Percentiles rank a stretch among this genome's conserved stretches.
phyloP scores from a whole-genome alignment of 2,113 vertebrate species.

The Cynopterus brachyotis region DNA sequence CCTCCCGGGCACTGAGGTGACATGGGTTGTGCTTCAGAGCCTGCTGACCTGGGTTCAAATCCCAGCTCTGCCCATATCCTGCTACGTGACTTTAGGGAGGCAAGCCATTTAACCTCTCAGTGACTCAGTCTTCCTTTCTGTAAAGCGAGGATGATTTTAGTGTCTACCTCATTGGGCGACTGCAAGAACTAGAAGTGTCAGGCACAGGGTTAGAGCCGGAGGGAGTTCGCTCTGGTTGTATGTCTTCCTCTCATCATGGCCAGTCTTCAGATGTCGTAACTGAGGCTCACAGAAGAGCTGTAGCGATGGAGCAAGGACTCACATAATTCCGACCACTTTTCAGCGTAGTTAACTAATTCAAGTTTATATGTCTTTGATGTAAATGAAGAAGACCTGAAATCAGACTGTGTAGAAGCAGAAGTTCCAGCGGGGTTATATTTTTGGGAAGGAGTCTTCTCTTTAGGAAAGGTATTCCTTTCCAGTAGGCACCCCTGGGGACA shows the following conservation, averaged over 20 bases:
- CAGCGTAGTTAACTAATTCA: neutral
- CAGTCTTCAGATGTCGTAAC: neutral
- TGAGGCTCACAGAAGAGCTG: neutral
- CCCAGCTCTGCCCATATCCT: neutral
- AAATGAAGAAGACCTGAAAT: neutral
- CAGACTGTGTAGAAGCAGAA: neutral
- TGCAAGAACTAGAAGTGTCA: neutral
- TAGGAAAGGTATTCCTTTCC: neutral
- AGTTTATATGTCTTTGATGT: neutral
- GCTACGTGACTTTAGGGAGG: neutral
- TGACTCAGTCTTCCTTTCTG: neutral
- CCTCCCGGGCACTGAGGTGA: neutral
- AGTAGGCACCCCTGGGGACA: neutral
- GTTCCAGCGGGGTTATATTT: neutral
- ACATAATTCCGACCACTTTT: neutral
- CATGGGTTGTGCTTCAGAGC: rapidly evolving
- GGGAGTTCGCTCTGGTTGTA: too few species aligned
- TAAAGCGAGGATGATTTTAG: neutral
- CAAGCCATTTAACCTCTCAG: neutral
- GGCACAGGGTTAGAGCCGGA: neutral
- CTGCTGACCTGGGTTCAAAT: neutral
- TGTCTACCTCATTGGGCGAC: neutral
- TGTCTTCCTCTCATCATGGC: neutral
- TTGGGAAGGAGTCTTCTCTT: neutral
- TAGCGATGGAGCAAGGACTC: neutral